Percentiles rank a stretch among this genome's conserved stretches.
Evolutionary conservation across 2,113 vertebrate species (phyloP).

Genomic region (Scatophagus argus): DNA sequence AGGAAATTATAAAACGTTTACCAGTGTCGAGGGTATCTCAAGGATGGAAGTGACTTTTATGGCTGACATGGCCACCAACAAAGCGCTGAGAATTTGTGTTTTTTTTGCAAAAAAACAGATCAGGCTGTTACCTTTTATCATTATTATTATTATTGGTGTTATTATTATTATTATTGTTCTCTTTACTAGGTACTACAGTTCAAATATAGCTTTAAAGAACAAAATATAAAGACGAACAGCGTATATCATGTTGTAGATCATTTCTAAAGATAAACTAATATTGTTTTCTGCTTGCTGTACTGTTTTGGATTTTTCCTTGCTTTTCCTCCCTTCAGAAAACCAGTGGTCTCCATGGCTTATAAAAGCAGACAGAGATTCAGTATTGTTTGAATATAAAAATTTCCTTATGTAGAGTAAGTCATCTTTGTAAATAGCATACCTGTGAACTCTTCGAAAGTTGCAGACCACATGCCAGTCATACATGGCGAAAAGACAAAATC

Average conservation of each 20-base stretch:
- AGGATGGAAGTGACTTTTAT: too few relatives aligned
- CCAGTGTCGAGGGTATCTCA: too few relatives aligned
- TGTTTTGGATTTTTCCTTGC: not conserved
- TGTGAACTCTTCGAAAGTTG: not conserved
- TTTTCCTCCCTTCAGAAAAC: not conserved
- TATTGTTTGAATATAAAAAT: not conserved
- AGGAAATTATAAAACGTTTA: too few relatives aligned
- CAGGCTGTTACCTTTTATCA: too few relatives aligned
- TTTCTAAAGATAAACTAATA: not conserved
- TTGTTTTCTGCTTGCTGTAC: not conserved
- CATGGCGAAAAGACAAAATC: not conserved
- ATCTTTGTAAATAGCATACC: slow-evolving; percentile 12
- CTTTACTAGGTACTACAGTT: too few relatives aligned
- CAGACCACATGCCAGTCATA: not conserved
- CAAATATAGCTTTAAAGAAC: not conserved
- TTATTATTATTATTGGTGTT: too few relatives aligned
- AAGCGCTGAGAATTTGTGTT: too few relatives aligned
- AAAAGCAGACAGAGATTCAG: slow-evolving; percentile 1
- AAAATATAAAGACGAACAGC: not conserved
- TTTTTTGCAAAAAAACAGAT: too few relatives aligned
- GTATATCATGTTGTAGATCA: not conserved
- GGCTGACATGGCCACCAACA: too few relatives aligned
- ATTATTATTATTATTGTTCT: too few relatives aligned
- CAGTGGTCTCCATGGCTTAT: not conserved
- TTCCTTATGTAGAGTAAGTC: not conserved